phyloP scores from a whole-genome alignment of 2,888 invertebrate species.

The Ennomos erosarius region DNA sequence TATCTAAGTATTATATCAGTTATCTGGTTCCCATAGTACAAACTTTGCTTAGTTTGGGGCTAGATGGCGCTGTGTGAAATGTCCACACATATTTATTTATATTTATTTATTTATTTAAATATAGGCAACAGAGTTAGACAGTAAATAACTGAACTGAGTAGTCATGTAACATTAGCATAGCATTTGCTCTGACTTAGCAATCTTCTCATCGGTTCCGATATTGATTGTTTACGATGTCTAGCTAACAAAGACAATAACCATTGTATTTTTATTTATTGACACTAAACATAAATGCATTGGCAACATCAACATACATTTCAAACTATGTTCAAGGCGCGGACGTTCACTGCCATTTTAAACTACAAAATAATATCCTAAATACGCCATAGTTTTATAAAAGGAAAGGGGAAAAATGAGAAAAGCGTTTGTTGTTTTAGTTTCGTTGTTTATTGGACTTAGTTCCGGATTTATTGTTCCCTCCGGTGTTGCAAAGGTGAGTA shows the following conservation, averaged over 20 bases:
- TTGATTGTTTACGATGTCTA: too few species aligned
- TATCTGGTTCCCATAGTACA: too few species aligned
- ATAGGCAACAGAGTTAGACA: too few species aligned
- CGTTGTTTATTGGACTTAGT: conserved; percentile 57
- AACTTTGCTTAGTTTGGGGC: too few species aligned
- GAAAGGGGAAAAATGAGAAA: conserved; percentile 59
- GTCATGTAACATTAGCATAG: too few species aligned
- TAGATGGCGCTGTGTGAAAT: too few species aligned
- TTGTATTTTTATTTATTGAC: conserved; percentile 33
- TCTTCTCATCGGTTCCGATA: too few species aligned
- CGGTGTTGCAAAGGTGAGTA: conserved; percentile 59
- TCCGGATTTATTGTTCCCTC: conserved; percentile 60
- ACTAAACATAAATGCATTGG: conserved; percentile 4
- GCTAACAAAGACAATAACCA: conserved; percentile 16
- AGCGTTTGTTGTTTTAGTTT: conserved; percentile 59
- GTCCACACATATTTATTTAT: too few species aligned
- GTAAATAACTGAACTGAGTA: too few species aligned
- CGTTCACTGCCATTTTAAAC: neutral
- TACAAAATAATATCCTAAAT: neutral
- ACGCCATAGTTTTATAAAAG: conserved; percentile 22
- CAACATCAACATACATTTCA: conserved; percentile 1
- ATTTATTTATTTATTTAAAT: too few species aligned
- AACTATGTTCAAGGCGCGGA: conserved; percentile 1
- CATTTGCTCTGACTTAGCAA: too few species aligned
- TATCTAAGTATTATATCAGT: too few species aligned